These are phyloP conservation scores for Zonitis immaculata DNA, from an alignment of 2,888 invertebrate genomes.

Conservation along the genomic window DNA sequence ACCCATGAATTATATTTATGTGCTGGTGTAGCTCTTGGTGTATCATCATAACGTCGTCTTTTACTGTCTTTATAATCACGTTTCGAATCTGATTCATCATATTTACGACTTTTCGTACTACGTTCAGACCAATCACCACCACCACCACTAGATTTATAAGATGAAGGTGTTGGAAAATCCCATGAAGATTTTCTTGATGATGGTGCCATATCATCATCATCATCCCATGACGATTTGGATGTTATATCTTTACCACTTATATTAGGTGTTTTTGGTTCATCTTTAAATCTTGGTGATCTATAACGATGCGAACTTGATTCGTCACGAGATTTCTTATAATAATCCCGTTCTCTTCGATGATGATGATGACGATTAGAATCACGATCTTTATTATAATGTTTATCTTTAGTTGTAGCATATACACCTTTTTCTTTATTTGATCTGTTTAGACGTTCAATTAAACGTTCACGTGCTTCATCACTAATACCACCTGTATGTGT, in stretches of 20 bases:
- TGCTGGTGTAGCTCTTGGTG: conserved; percentile 80
- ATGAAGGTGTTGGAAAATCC: conserved; percentile 87
- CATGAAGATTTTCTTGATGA: conserved; percentile 75
- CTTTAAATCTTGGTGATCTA: conserved; percentile 62
- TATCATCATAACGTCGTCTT: conserved; percentile 52
- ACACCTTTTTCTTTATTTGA: conserved; percentile 64
- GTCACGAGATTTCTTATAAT: conserved; percentile 38
- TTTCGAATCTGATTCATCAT: conserved; percentile 12
- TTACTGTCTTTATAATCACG: conserved; percentile 15
- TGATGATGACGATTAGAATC: conserved; percentile 33
- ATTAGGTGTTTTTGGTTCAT: conserved; percentile 84
- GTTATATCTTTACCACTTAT: conserved; percentile 59
- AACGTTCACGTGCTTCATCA: conserved; percentile 67
- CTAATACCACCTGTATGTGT: conserved; percentile 92
- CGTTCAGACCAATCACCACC: conserved; percentile 44
- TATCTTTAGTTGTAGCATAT: conserved; percentile 62
- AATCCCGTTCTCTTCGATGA: conserved; percentile 40
- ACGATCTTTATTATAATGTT: conserved; percentile 25
- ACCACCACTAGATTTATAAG: conserved; percentile 42
- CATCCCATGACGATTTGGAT: conserved; percentile 73
- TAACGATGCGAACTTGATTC: conserved; percentile 20
- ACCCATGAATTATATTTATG: conserved; percentile 81
- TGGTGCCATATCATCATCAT: conserved; percentile 63
- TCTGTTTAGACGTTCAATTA: conserved; percentile 58
- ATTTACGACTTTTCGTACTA: conserved; percentile 31